Evolutionary conservation across 2,797 vertebrate species (phyloP), one percentile per base, ranked within the genome.

Genomic region (Notolepis coatsorum): DNA sequence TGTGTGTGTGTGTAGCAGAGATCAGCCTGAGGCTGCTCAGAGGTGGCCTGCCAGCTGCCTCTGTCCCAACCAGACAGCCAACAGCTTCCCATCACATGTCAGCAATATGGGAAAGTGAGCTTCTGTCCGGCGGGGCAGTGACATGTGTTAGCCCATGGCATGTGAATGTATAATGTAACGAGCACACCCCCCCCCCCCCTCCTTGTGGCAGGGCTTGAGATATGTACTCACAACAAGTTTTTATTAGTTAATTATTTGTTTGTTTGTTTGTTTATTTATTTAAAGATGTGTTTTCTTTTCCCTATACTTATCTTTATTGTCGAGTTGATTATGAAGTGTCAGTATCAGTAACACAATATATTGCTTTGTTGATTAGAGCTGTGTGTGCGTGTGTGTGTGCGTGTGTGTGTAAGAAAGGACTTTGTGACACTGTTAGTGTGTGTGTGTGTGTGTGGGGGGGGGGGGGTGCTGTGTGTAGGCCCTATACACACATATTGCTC

Each of bases 21-120:
- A 87, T 81, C 80, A 79, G 80, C 88, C 89, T 6, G 77, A 80
- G 90, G 88, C 85, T 41, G 84, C 83, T 85, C 70, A 31, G 82
- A 78, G 83, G 85, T 88, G 84, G 89, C 89, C 83, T 77, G 88
- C 88, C 92, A 93, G 89, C 91, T 92, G 91, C 82, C 79, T 84
- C 76, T 64, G 78, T 90, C 87, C 85, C 87, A 74, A 86, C 77
- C 91, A 89, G 91, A 92, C 92, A 91, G 87, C 82, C 90, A 93
- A 90, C 93, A 93, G 92, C 90, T 93, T 94, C 92, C 81, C 82
- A 82, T 85, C 88, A 84, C 92, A 91, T 91, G 88, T 89, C 89
- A 88, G 88, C 92, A 93, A 93, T 94, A 92, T 92, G 92, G 90
- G 91, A 89, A 91, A 41, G 86, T 77, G 88, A 82, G 89, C 90